A percentile compares a stretch with the other conserved stretches of the same genome.
Evolutionary conservation across 2,797 vertebrate genomes (phyloP).

Genomic region (Podarcis siculus): DNA sequence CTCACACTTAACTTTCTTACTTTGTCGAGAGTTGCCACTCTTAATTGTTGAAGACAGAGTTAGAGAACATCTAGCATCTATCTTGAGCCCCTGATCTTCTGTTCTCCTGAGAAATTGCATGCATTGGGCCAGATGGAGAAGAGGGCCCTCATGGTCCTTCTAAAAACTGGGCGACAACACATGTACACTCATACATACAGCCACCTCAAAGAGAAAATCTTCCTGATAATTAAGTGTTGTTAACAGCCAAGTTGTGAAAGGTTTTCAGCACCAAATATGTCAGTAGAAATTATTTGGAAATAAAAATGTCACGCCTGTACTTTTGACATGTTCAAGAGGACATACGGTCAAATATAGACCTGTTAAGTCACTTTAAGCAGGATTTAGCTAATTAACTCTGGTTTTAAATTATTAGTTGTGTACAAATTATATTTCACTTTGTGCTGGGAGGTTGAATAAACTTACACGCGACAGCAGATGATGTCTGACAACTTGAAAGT

Average conservation of each 20-base stretch:
- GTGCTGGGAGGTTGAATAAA: neutral
- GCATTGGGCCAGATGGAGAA: neutral
- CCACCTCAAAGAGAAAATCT: neutral
- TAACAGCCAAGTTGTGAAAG: neutral
- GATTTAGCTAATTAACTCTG: neutral
- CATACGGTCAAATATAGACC: neutral
- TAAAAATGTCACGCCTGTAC: neutral
- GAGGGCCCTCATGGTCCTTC: neutral
- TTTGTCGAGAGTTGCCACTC: neutral
- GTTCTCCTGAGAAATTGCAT: neutral
- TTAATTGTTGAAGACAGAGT: neutral
- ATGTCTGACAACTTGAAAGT: neutral
- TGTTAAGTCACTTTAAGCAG: neutral
- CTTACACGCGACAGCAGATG: neutral
- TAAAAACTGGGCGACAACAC: too few relatives aligned
- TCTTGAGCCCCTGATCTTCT: neutral
- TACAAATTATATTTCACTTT: neutral
- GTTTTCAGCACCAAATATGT: neutral
- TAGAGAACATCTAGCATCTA: conserved; percentile 1
- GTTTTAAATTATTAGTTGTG: neutral
- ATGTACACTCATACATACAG: neutral
- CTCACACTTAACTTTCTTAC: conserved; percentile 4
- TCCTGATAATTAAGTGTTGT: neutral
- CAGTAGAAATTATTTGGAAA: neutral
- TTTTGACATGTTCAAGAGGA: neutral